A percentile compares a stretch with the other conserved stretches of the same genome.
These are phyloP conservation scores for Aphelenchoides besseyi DNA, from an alignment of 1,140 invertebrate species.

Conservation along the genomic window DNA sequence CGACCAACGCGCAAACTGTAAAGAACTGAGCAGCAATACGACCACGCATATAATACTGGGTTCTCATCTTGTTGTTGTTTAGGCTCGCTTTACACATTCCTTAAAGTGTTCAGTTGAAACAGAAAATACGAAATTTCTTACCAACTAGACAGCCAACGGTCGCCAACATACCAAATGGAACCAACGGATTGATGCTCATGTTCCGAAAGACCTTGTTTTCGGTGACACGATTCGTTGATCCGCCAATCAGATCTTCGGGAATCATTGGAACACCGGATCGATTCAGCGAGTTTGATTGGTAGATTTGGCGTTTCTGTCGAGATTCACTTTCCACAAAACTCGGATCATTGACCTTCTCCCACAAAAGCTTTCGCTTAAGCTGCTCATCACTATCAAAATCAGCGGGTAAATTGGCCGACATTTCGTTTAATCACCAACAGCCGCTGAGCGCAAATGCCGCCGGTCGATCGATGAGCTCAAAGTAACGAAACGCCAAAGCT, in stretches of 20 bases:
- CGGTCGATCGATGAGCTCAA: background rate
- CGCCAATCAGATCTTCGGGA: conserved; percentile 19
- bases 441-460: no score
- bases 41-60: conserved; percentile 51
- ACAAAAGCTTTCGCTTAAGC: conserved; percentile 17
- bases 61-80: conserved; percentile 41
- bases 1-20: conserved; percentile 47
- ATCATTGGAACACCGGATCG: conserved; percentile 21
- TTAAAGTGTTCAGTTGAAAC: conserved; percentile 40
- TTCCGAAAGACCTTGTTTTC: conserved; percentile 25
- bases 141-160: conserved; percentile 51
- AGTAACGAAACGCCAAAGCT: background rate
- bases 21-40: conserved; percentile 42
- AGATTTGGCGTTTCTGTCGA: background rate
- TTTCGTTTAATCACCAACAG: no score
- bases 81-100: conserved; percentile 47
- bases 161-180: conserved; percentile 50
- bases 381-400: background rate
- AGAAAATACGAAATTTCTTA: conserved; percentile 24
- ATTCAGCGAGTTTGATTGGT: conserved; percentile 19
- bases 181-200: conserved; percentile 39
- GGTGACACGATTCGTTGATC: background rate
- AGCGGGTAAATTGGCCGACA: background rate
- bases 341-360: conserved; percentile 31
- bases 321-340: background rate